Percentiles rank a stretch among this genome's conserved stretches.
Conservation (phyloP, 1,140 invertebrate species). For the Drosophila leontia region DNA sequence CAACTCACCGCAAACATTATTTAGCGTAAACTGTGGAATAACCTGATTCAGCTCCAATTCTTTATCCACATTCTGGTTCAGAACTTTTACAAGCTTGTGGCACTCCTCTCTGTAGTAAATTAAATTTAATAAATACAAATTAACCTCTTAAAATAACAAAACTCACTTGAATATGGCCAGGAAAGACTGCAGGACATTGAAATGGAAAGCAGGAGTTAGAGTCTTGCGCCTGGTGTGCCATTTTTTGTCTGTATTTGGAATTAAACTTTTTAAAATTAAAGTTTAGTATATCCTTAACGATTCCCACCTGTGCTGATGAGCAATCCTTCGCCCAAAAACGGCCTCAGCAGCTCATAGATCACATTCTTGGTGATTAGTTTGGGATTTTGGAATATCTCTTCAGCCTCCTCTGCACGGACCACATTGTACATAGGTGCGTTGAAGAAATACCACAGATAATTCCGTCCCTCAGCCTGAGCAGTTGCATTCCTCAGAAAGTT, state of each 20-base stretch:
- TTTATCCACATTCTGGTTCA: conserved; percentile 39
- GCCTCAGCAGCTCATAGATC: conserved; percentile 86
- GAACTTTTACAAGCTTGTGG: conserved; percentile 61
- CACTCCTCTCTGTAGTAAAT: conserved; percentile 52
- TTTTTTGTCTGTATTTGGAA: conserved; percentile 85
- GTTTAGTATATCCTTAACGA: too few relatives aligned
- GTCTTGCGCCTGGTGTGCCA: conserved; percentile 93
- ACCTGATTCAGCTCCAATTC: conserved; percentile 86
- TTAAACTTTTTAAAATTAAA: not conserved
- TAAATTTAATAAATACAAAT: too few relatives aligned
- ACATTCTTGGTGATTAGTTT: conserved; percentile 66
- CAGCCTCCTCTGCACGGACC: conserved; percentile 64
- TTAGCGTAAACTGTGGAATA: conserved; percentile 89
- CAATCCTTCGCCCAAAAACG: conserved; percentile 89
- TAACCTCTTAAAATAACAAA: not conserved
- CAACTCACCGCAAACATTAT: conserved; percentile 90
- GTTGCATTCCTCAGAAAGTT: conserved; percentile 41
- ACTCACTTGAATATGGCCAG: not conserved
- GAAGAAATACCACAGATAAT: conserved; percentile 65
- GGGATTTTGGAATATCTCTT: conserved; percentile 69
- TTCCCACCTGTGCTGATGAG: conserved; percentile 87
- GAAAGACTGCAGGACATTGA: conserved; percentile 87
- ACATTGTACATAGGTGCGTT: conserved; percentile 58
- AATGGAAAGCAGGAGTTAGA: conserved; percentile 95
- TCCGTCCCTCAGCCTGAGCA: conserved; percentile 31